These are phyloP conservation scores for Channa argus DNA, from an alignment of 2,113 vertebrate species.

Conservation along the genomic window DNA sequence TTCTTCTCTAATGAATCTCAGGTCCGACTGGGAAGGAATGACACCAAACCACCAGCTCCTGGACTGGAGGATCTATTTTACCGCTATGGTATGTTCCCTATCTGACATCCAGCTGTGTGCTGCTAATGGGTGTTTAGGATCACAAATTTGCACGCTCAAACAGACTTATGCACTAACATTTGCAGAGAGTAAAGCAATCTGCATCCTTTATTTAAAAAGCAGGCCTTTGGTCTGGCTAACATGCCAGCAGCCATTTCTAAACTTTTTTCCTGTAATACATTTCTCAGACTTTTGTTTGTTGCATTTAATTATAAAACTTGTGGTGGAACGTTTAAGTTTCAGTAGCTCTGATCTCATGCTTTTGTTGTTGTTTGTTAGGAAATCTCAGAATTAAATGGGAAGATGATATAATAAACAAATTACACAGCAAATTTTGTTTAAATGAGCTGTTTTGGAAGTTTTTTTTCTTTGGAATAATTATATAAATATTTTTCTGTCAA, in stretches of 20 bases:
- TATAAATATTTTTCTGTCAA: too few species aligned
- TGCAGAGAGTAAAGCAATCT: slow-evolving; percentile 16
- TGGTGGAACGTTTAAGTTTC: slow-evolving; percentile 24
- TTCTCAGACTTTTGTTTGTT: slow-evolving; percentile 61
- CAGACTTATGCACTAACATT: slow-evolving; percentile 46
- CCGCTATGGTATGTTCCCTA: slow-evolving; percentile 70
- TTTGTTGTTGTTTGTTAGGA: slow-evolving; percentile 26
- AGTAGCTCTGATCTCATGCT: slow-evolving; percentile 31
- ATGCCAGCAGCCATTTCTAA: slow-evolving; percentile 44
- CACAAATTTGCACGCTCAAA: slow-evolving; percentile 50
- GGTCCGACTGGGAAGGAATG: slow-evolving; percentile 79
- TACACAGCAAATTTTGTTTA: not conserved
- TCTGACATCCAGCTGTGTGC: slow-evolving; percentile 50
- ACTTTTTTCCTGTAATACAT: slow-evolving; percentile 57
- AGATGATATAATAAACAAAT: slow-evolving; percentile 27
- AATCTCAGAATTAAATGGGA: slow-evolving; percentile 35
- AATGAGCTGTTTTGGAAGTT: slow-evolving; percentile 20
- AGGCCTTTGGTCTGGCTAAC: slow-evolving; percentile 43
- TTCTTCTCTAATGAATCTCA: slow-evolving; percentile 60
- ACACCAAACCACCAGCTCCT: slow-evolving; percentile 76
- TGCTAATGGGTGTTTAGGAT: slow-evolving; percentile 53
- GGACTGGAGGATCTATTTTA: slow-evolving; percentile 85
- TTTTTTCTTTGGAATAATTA: slow-evolving; percentile 1
- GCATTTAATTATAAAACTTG: slow-evolving; percentile 34
- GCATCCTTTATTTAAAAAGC: slow-evolving; percentile 59